A percentile compares a stretch with the other conserved stretches of the same genome.
phyloP scores from a whole-genome alignment of 2,113 vertebrate species.

The Oriolus oriolus region DNA sequence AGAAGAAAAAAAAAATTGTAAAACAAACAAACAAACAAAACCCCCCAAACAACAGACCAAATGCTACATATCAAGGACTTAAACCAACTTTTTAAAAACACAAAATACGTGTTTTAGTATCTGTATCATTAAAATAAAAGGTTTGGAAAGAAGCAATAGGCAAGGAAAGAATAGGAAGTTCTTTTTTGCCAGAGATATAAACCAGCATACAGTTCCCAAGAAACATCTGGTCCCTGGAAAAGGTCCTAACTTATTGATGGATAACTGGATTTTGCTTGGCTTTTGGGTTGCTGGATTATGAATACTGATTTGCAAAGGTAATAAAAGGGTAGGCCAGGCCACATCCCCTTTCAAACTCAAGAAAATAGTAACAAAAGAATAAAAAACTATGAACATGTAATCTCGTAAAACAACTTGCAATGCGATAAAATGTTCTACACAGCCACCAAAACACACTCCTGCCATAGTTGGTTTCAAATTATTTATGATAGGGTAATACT shows the following conservation, averaged over 20 bases:
- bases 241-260: constrained; percentile 50
- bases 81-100: not conserved
- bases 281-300: constrained; percentile 43
- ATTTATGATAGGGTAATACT: not conserved
- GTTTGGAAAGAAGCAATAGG: not conserved
- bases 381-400: not conserved
- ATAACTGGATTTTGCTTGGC: constrained; percentile 37
- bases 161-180: constrained; percentile 16
- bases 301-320: constrained; percentile 71
- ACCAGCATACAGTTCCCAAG: constrained; percentile 3
- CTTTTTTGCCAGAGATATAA: not conserved
- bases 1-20: not conserved
- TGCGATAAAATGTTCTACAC: not conserved
- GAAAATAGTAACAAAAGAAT: constrained; percentile 4
- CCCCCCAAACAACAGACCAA: not conserved
- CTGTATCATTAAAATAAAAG: not conserved
- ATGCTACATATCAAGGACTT: not conserved
- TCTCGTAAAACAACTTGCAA: not conserved
- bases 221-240: constrained; percentile 57
- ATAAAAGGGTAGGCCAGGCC: constrained; percentile 47
- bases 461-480: not conserved
- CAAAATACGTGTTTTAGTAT: not conserved
- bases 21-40: not conserved
- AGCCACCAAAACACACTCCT: not conserved
- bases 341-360: constrained; percentile 53